A percentile compares a stretch with the other conserved stretches of the same genome.
These are phyloP conservation scores for Sitta carolinensis DNA, from an alignment of 2,797 vertebrate species.

Conservation along the genomic window DNA sequence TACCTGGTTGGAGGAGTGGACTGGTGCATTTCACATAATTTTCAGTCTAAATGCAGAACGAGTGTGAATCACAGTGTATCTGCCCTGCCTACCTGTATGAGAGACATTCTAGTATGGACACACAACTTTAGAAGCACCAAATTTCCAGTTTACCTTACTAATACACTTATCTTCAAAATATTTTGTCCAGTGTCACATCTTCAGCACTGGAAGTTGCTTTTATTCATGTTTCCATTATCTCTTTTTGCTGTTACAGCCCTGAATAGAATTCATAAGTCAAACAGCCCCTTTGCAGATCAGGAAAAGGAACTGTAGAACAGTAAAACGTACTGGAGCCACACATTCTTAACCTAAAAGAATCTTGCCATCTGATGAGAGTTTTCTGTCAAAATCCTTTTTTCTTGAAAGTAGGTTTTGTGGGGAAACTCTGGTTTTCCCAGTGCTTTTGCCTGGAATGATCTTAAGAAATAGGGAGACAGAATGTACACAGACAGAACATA, in stretches of 20 bases:
- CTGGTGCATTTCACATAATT: background rate
- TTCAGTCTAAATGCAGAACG: background rate
- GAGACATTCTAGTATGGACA: background rate
- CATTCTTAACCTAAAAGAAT: background rate
- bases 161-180: background rate
- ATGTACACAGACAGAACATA: background rate
- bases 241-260: background rate
- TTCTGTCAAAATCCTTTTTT: background rate
- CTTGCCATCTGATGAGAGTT: background rate
- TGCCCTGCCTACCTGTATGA: background rate
- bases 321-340: background rate
- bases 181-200: background rate
- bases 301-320: background rate
- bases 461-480: background rate
- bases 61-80: background rate
- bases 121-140: background rate
- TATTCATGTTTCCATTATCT: background rate
- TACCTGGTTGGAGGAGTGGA: background rate
- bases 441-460: background rate
- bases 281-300: background rate
- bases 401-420: background rate
- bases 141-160: background rate
- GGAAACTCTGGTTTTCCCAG: background rate
- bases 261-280: background rate
- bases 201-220: background rate